Conservation (phyloP, 1,140 invertebrate genomes). For the Mercenaria mercenaria region DNA sequence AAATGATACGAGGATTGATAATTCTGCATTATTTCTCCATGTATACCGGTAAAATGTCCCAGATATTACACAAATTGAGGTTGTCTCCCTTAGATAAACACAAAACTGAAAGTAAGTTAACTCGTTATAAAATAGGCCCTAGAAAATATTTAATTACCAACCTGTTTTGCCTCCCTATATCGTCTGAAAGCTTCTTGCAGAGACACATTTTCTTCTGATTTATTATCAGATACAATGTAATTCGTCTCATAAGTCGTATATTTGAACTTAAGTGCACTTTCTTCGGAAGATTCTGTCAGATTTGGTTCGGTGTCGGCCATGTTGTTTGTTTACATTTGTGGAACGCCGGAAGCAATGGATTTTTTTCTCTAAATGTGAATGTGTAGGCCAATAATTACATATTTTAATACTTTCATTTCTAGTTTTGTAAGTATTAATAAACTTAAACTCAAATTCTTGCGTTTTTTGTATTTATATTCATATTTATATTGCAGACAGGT, state of each 20-base stretch:
- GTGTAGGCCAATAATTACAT: too few species aligned
- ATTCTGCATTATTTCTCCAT: not conserved
- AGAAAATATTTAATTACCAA: conserved; percentile 18
- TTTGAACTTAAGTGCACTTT: conserved; percentile 15
- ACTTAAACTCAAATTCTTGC: too few species aligned
- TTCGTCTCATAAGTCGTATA: not conserved
- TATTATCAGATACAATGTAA: not conserved
- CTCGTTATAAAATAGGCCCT: not conserved
- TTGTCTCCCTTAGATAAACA: conserved; percentile 41
- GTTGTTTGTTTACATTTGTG: conserved; percentile 48
- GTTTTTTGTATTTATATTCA: too few species aligned
- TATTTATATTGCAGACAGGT: too few species aligned
- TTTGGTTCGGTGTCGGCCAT: conserved; percentile 26
- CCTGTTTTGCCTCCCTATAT: conserved; percentile 52
- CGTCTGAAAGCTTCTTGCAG: conserved; percentile 42
- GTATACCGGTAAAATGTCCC: conserved; percentile 20
- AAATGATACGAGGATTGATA: not conserved
- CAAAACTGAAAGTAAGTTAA: conserved; percentile 47
- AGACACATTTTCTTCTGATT: conserved; percentile 16
- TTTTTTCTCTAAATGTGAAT: too few species aligned
- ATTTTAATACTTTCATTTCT: too few species aligned
- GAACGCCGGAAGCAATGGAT: not conserved
- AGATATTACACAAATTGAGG: not conserved
- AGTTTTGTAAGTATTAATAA: too few species aligned
- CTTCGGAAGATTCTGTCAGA: not conserved